A percentile compares a stretch with the other conserved stretches of the same genome.
Evolutionary conservation across 2,113 vertebrate genomes (phyloP).

Genomic region (Acanthisitta chloris): DNA sequence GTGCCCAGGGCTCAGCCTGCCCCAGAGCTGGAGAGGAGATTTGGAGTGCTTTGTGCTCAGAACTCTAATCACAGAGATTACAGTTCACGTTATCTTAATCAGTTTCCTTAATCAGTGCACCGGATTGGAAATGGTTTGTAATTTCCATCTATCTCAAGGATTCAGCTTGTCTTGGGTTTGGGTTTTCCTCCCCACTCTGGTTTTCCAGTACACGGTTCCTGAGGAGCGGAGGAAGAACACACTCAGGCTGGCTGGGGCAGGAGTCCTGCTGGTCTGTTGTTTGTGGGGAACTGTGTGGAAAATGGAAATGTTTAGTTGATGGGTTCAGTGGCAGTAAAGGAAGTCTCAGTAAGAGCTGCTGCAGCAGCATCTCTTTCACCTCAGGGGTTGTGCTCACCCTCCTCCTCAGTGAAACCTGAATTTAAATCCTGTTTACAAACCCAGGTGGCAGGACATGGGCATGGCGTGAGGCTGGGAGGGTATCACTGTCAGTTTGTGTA

Average conservation of each 20-base stretch:
- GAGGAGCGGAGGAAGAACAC: neutral
- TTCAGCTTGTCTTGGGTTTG: neutral
- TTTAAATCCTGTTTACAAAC: neutral
- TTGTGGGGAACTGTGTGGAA: neutral
- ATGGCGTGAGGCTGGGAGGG: neutral
- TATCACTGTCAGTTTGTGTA: neutral
- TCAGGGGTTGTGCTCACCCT: neutral
- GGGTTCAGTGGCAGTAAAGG: neutral
- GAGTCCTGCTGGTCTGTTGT: neutral
- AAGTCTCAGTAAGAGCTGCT: neutral
- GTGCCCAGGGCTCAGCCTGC: neutral
- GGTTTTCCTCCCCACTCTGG: neutral
- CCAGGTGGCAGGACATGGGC: rapidly evolving
- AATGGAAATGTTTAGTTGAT: neutral
- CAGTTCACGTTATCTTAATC: constrained; percentile 10
- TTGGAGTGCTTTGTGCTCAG: constrained; percentile 14
- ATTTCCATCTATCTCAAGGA: neutral
- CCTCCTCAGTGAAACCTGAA: neutral
- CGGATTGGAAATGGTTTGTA: neutral
- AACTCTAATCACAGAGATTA: neutral
- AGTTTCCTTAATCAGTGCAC: neutral
- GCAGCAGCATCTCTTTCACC: neutral
- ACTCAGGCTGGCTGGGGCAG: neutral
- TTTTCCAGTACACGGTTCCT: neutral
- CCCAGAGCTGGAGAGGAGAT: constrained; percentile 7